Base-by-base conservation (phyloP, 2,888 invertebrate genomes). In the Mythimna albipuncta region DNA sequence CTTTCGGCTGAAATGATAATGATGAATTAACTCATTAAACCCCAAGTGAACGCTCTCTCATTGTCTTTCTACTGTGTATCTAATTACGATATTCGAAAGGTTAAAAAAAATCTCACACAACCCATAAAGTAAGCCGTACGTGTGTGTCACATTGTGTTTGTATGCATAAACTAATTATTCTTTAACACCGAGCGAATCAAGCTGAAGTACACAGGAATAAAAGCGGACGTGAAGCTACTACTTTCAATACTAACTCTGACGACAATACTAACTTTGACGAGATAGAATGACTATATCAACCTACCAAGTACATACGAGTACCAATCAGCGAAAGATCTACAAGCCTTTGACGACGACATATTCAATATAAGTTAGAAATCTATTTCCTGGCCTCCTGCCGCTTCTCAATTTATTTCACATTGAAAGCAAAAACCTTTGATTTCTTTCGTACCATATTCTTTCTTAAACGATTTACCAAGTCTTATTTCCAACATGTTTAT, bases 341-440 rank as follows among this genome's bases (percentile, higher is more conserved):
- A 64, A 72, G 55, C 67, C 72, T 74, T 79, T 74, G 74, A 57
- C 10, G 58, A 74, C 63, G 10, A 52, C 19, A n/a, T 69, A 74
- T 74, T 79, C 74, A 79, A 69, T 79, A 78, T 69, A 73, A 78
- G 58, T 66, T 59, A 32, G 62, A 65, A 66, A 74, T 21, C 54
- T 64, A 79, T 78, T 78, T 78, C 73, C 77, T 11, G 35, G 62
- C 79, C 69, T 59, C 75, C 78, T 26, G 10, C 65, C 63, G 62
- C 62, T 63, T 66, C 44, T 61, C 58, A 64, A 76, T 71, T 67
- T 67, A 76, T 66, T 41, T 76, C 21, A 41, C 50, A 72, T 75
- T 66, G 47, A 72, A 41, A 64, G 58, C 50, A 41, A 79, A 74
- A 74, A 38, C 41, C 69, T 72, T 75, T 75, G 63, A 75, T 69